These are phyloP conservation scores for Albula glossodonta DNA, from an alignment of 2,113 vertebrate species.

Conservation along the genomic window DNA sequence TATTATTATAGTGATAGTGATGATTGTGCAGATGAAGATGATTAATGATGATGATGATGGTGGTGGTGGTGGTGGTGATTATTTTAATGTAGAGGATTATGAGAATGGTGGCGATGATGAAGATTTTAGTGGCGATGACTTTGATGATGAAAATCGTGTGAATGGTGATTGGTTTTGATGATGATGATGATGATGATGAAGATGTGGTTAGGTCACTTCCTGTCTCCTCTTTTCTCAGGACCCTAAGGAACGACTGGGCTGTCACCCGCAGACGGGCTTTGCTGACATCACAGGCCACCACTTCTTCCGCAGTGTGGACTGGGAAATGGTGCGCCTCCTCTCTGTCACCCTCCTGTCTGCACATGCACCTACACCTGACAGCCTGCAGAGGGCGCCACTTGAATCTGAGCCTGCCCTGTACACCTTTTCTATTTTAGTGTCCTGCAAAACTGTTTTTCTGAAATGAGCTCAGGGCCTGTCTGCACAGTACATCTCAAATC, in stretches of 20 bases:
- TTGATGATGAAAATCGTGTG: too few species aligned
- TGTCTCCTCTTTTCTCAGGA: slow-evolving; percentile 70
- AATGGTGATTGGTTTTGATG: background rate
- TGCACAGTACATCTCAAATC: too few species aligned
- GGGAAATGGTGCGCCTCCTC: slow-evolving; percentile 86
- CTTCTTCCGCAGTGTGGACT: slow-evolving; percentile 95
- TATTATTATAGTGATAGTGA: background rate
- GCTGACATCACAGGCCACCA: slow-evolving; percentile 96
- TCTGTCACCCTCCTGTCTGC: background rate
- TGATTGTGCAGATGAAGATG: background rate
- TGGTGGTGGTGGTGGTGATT: background rate
- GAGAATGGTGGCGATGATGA: background rate
- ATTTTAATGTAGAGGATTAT: background rate
- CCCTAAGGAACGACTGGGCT: slow-evolving; percentile 93
- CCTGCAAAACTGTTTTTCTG: too few species aligned
- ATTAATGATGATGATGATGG: background rate
- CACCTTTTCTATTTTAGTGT: too few species aligned
- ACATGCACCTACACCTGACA: background rate
- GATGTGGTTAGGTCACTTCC: background rate
- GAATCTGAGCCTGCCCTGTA: too few species aligned
- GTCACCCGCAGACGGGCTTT: slow-evolving; percentile 97
- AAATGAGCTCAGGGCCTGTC: too few species aligned
- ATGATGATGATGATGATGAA: background rate
- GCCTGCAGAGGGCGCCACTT: slow-evolving; percentile 56
- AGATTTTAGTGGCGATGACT: too few species aligned